A percentile compares a stretch with the other conserved stretches of the same genome.
Conservation (phyloP, 1,140 invertebrate species). For the Parasteatoda tepidariorum region DNA sequence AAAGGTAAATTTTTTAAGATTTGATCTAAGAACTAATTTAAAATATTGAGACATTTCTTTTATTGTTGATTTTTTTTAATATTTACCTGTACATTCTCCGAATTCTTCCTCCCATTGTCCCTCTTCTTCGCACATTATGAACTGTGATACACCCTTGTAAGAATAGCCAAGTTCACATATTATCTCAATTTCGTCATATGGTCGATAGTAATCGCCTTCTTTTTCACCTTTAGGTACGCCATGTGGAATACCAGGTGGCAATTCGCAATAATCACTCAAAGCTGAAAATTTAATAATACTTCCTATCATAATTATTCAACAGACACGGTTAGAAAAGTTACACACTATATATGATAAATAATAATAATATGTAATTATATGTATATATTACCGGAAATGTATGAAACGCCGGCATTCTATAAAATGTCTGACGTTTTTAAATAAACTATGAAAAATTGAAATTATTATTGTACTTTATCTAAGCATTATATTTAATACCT, state of each 20-base stretch:
- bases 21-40: too few species aligned
- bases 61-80: too few species aligned
- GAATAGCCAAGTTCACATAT: constrained; percentile 21
- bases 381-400: too few species aligned
- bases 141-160: background rate
- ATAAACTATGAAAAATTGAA: too few species aligned
- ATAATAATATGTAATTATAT: background rate
- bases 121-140: constrained; percentile 12
- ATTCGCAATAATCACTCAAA: constrained; percentile 5
- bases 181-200: constrained; percentile 21
- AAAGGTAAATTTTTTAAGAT: too few species aligned
- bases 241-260: constrained; percentile 20
- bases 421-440: too few species aligned
- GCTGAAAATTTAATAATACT: background rate
- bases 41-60: too few species aligned
- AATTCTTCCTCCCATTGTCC: constrained; percentile 42
- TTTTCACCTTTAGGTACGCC: constrained; percentile 20
- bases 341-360: background rate
- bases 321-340: background rate
- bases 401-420: too few species aligned
- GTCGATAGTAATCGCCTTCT: constrained; percentile 33
- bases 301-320: background rate
- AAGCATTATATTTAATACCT: too few species aligned
- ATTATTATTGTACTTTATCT: too few species aligned
- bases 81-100: constrained; percentile 51